Conservation (phyloP, 2,113 vertebrate species). For the Apteryx mantelli region DNA sequence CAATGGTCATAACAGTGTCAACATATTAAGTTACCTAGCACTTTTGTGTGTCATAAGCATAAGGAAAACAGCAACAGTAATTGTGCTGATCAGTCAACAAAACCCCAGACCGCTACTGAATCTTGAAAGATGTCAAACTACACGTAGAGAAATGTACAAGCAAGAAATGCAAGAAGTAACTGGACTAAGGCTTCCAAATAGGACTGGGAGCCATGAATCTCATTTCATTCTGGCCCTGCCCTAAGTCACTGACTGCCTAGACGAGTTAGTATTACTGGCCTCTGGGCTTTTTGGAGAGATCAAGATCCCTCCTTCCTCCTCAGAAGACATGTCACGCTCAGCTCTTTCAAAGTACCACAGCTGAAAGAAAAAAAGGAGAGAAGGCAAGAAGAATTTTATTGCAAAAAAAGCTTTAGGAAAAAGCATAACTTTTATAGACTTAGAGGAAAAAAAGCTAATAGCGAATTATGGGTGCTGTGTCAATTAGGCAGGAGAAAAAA, state of each 20-base stretch:
- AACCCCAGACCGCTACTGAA: neutral
- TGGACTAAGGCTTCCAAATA: neutral
- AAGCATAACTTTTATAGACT: neutral
- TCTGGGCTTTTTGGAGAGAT: neutral
- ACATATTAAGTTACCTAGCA: neutral
- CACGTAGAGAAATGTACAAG: neutral
- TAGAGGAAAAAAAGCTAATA: neutral
- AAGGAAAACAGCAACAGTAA: neutral
- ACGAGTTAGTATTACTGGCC: neutral
- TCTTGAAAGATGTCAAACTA: neutral
- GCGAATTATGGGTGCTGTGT: neutral
- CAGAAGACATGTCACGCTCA: neutral
- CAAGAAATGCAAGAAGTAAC: neutral
- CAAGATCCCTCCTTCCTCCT: neutral
- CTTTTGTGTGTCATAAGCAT: neutral
- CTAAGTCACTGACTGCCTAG: neutral
- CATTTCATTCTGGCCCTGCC: neutral
- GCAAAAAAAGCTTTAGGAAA: neutral
- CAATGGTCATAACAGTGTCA: accelerated
- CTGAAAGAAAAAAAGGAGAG: neutral
- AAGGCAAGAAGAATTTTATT: neutral
- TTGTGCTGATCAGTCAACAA: neutral
- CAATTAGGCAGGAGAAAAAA: neutral
- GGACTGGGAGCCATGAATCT: neutral
- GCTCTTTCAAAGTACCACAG: neutral